These are phyloP conservation scores for Agrilus cyanescens DNA, from an alignment of 2,888 invertebrate genomes.

Conservation along the genomic window DNA sequence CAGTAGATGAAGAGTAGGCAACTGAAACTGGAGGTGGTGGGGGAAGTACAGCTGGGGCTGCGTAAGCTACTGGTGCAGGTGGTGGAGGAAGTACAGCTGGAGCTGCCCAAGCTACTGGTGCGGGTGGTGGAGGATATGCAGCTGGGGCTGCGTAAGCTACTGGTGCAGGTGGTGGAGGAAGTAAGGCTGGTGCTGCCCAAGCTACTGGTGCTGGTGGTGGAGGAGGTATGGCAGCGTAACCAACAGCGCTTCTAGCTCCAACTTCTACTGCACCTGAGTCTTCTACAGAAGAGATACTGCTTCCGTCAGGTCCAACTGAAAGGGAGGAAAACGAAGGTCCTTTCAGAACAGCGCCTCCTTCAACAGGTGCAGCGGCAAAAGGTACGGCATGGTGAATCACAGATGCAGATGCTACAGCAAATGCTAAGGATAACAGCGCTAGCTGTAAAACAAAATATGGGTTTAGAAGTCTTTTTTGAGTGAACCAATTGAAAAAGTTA, in stretches of 20 bases:
- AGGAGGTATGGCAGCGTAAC: background rate
- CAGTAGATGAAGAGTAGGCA: too few species aligned
- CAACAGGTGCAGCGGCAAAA: conserved; percentile 1
- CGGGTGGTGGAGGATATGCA: background rate
- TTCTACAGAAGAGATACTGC: conserved; percentile 36
- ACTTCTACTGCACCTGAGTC: conserved; percentile 32
- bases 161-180: conserved; percentile 7
- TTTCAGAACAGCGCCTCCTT: conserved; percentile 7
- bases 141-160: conserved; percentile 24
- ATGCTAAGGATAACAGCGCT: too few species aligned
- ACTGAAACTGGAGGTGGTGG: too few species aligned
- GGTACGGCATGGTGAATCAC: background rate
- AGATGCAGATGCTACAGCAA: background rate
- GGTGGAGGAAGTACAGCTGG: background rate
- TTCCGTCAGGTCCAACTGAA: conserved; percentile 30
- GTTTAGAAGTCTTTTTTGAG: too few species aligned
- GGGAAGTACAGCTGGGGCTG: too few species aligned
- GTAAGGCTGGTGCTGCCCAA: conserved; percentile 20
- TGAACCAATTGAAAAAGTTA: too few species aligned
- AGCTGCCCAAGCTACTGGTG: background rate
- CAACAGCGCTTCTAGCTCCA: conserved; percentile 24
- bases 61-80: background rate
- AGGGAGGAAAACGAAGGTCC: conserved; percentile 6
- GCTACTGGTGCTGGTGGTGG: conserved; percentile 18
- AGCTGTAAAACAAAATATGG: too few species aligned